These are phyloP conservation scores for Pantherophis alleghaniensis DNA, from an alignment of 2,797 vertebrate genomes.

Conservation along the genomic window DNA sequence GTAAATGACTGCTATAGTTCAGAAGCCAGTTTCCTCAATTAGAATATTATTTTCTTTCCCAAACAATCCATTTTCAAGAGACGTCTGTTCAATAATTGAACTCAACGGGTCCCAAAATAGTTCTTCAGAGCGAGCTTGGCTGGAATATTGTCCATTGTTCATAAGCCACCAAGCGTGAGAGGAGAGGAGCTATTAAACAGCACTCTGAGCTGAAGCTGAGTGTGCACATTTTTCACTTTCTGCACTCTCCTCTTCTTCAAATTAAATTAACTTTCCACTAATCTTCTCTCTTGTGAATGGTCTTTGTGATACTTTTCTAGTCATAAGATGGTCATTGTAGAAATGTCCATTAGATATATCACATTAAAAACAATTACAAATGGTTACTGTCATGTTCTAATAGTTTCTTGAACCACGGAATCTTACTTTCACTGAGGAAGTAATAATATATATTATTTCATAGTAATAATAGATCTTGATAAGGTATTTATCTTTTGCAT, in stretches of 20 bases:
- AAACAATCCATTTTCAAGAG: constrained; percentile 41
- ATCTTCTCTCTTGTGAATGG: constrained; percentile 23
- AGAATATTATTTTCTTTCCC: constrained; percentile 39
- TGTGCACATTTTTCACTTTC: constrained; percentile 50
- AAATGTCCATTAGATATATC: constrained; percentile 7
- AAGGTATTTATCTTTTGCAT: constrained; percentile 40
- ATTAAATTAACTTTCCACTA: constrained; percentile 57
- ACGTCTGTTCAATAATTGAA: constrained; percentile 62
- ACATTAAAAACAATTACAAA: constrained; percentile 25
- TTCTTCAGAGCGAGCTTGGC: constrained; percentile 5
- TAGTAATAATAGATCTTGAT: constrained; percentile 32
- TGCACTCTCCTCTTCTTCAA: constrained; percentile 30
- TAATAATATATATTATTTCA: constrained; percentile 28
- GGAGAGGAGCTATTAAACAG: background rate
- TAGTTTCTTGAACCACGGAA: constrained; percentile 40
- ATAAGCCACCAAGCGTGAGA: constrained; percentile 44
- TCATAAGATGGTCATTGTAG: constrained; percentile 47
- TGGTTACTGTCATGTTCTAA: constrained; percentile 15
- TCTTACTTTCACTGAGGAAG: constrained; percentile 22
- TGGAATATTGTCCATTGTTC: constrained; percentile 46
- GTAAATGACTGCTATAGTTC: constrained; percentile 12
- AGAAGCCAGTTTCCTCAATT: constrained; percentile 54
- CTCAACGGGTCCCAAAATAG: constrained; percentile 57
- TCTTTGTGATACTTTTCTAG: constrained; percentile 40
- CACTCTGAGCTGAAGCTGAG: constrained; percentile 52